Percentiles rank a stretch among this genome's conserved stretches.
Conservation (phyloP, 2,113 vertebrate species). For the Vireo altiloquus region DNA sequence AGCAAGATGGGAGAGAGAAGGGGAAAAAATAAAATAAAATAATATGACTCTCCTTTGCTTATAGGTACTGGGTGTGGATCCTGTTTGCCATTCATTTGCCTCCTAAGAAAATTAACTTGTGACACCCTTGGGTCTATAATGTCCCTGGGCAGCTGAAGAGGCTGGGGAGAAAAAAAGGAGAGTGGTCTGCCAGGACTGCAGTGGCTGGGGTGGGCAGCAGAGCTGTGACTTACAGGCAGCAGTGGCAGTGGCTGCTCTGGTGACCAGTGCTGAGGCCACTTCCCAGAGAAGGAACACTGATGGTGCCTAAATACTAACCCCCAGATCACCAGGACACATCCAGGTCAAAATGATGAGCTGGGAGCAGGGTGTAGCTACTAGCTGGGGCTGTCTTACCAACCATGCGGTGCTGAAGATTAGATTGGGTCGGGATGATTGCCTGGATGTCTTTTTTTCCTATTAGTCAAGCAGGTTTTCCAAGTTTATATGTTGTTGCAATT, state of each 20-base stretch:
- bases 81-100: not conserved
- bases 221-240: not conserved
- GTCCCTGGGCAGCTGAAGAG: not conserved
- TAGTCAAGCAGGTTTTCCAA: constrained; percentile 40
- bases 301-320: not conserved
- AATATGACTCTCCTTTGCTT: not conserved
- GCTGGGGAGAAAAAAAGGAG: not conserved
- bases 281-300: not conserved
- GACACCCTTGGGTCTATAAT: not conserved
- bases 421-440: not conserved
- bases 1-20: not conserved
- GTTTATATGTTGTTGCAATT: not conserved
- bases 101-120: not conserved
- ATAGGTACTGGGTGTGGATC: not conserved
- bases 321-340: fast-evolving
- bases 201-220: not conserved
- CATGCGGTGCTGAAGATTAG: not conserved
- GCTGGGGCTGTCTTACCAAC: not conserved
- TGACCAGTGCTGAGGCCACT: not conserved
- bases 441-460: not conserved
- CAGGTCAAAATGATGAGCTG: not conserved
- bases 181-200: not conserved
- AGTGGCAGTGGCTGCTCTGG: not conserved
- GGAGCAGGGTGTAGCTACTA: not conserved
- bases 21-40: not conserved